Base-by-base conservation (phyloP, 2,113 vertebrate genomes). In the Tautogolabrus adspersus region DNA sequence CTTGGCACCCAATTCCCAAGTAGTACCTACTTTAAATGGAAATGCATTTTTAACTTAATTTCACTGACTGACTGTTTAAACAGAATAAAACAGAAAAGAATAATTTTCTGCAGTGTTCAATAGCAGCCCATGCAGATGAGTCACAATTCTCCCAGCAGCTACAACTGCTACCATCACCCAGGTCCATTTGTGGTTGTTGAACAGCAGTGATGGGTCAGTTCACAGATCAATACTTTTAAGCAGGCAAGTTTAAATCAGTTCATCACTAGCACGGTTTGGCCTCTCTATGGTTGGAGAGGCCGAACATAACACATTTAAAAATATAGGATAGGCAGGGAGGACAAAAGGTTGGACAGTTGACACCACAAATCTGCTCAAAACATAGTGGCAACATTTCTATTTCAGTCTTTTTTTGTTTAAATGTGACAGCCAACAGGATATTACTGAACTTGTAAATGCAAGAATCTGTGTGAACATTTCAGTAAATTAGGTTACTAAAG, bases 21-120 rank as follows among this genome's bases (percentile, higher is more conserved):
- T 7, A 22, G 58, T 23, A 42, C 44, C 62, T 72, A n/a, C n/a
- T 44, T 5, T 38, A 73, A 70, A 55, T 59, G 72, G 40, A 46
- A 78, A 81, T 69, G n/a, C 72, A 58, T 84, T 79, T 75, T 76
- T 59, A 77, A 77, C 72, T 70, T 77, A 59, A 72, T 79, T 79
- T 73, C 80, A 30, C 72, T 5, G 26, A 22, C 44, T 34, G 26
- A 22, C 51, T 34, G 52, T 75, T 54, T 60, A 74, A 66, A 54
- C 37, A 56, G 47, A 77, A 61, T 5, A 19, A 62, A 66, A 15
- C 61, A 23, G 19, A 44, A 10, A 49, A 7, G 6, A 15, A 19
- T 10, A 18, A 15, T 1, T 5, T 66, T 18, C 15, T 13, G 8
- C 49, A 10, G 6, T 52, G 19, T 26, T 22, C 58, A 65, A 22